Conservation (phyloP, 2,113 vertebrate genomes). For the Rissa tridactyla region DNA sequence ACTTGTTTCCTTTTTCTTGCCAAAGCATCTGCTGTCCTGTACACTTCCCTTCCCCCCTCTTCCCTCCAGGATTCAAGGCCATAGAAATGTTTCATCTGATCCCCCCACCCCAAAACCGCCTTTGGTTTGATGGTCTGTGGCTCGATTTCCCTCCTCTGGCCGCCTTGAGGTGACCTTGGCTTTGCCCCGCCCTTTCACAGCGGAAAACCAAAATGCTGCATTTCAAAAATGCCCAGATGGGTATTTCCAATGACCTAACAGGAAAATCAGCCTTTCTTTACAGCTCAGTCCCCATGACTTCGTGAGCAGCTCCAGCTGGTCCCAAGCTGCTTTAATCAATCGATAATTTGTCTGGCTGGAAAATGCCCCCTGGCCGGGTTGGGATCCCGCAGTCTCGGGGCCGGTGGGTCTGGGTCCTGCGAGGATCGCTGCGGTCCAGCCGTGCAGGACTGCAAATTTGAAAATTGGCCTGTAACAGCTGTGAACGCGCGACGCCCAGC, state of each 20-base stretch:
- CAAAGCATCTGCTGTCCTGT: slow-evolving; percentile 57
- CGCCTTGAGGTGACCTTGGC: neutral
- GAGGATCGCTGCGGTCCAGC: rapidly evolving
- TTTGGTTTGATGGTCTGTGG: neutral
- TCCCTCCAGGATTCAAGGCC: neutral
- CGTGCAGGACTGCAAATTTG: neutral
- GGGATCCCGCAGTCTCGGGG: rapidly evolving
- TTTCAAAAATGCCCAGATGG: slow-evolving; percentile 9
- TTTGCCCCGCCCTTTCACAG: neutral
- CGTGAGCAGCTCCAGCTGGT: neutral
- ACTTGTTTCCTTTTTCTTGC: neutral
- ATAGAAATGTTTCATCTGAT: neutral
- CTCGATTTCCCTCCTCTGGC: neutral
- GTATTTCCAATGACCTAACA: slow-evolving; percentile 47
- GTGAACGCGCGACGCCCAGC: neutral
- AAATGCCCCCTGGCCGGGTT: neutral
- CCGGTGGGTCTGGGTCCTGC: neutral
- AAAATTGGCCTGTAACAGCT: neutral
- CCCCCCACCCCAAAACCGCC: neutral
- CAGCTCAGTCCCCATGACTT: neutral
- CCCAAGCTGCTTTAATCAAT: neutral
- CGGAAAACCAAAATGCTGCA: neutral
- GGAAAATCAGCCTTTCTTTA: neutral
- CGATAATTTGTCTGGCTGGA: neutral
- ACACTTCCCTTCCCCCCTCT: neutral